Percentiles rank a stretch among this genome's conserved stretches.
Evolutionary conservation across 2,888 invertebrate genomes (phyloP).

Genomic region (Liopterus haemorrhoidalis): DNA sequence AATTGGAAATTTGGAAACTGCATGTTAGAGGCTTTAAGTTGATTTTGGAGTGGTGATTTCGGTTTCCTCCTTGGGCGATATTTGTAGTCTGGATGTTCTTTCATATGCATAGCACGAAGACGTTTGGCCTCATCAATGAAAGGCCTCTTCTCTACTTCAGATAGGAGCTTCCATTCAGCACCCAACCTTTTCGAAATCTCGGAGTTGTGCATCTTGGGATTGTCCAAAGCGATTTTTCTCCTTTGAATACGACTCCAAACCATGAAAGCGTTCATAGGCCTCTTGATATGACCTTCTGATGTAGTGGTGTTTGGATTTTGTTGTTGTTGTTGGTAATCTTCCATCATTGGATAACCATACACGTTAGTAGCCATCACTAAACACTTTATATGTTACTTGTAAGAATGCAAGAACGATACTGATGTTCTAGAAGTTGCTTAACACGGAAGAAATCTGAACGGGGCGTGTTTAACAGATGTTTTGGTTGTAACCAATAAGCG

Average conservation of each 20-base stretch:
- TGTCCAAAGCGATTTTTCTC: conserved; percentile 87
- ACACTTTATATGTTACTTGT: not conserved
- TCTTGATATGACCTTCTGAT: conserved; percentile 76
- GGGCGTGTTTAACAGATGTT: conserved; percentile 12
- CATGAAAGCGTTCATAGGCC: conserved; percentile 99
- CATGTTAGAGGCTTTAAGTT: conserved; percentile 37
- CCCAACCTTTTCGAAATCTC: conserved; percentile 88
- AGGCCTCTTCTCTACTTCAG: conserved; percentile 82
- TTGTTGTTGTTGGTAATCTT: conserved; percentile 37
- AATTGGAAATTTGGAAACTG: conserved; percentile 61
- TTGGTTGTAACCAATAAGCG: too few relatives aligned
- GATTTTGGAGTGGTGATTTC: conserved; percentile 58
- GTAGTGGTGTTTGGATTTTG: conserved; percentile 17
- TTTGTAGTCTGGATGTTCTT: conserved; percentile 87
- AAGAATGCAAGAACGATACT: conserved; percentile 20
- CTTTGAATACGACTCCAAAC: conserved; percentile 91
- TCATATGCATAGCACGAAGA: conserved; percentile 80
- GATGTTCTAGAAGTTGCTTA: conserved; percentile 14
- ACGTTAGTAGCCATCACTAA: conserved; percentile 36
- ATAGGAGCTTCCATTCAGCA: conserved; percentile 86
- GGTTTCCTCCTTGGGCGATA: conserved; percentile 81
- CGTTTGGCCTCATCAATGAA: conserved; percentile 95
- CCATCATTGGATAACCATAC: conserved; percentile 41
- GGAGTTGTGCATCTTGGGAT: conserved; percentile 88
- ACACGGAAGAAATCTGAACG: conserved; percentile 23